Evolutionary conservation across 2,113 vertebrate species (phyloP).

Genomic region (Anser cygnoides): DNA sequence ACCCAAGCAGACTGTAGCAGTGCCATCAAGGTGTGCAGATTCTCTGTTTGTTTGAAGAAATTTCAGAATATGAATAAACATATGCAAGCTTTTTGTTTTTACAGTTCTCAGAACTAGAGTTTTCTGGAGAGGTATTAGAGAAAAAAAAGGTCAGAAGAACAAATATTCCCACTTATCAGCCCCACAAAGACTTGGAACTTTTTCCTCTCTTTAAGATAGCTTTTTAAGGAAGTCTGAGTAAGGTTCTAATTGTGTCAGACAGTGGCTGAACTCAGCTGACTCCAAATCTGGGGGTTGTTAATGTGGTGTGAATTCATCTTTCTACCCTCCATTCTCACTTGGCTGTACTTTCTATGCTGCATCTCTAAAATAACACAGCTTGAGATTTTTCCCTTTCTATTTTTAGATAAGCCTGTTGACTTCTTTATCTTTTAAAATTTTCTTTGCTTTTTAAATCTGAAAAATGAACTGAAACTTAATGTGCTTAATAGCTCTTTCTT

Average conservation of each 20-base stretch:
- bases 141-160: not conserved
- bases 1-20: not conserved
- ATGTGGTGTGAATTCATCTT: not conserved
- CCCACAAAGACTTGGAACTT: not conserved
- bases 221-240: not conserved
- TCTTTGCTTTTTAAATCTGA: conserved; percentile 9
- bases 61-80: not conserved
- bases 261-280: not conserved
- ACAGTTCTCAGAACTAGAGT: not conserved
- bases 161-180: not conserved
- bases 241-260: not conserved
- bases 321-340: not conserved
- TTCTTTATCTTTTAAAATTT: not conserved
- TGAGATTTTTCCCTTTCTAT: conserved; percentile 28
- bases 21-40: not conserved
- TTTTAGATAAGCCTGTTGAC: conserved; percentile 24
- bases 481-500: not conserved
- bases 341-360: conserved; percentile 61
- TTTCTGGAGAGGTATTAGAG: not conserved
- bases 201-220: not conserved
- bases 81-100: not conserved
- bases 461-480: conserved; percentile 22
- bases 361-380: conserved; percentile 28
- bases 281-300: conserved; percentile 19
- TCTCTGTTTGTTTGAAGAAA: not conserved